phyloP scores from a whole-genome alignment of 2,797 vertebrate species.

The Gymnocypris eckloni region DNA sequence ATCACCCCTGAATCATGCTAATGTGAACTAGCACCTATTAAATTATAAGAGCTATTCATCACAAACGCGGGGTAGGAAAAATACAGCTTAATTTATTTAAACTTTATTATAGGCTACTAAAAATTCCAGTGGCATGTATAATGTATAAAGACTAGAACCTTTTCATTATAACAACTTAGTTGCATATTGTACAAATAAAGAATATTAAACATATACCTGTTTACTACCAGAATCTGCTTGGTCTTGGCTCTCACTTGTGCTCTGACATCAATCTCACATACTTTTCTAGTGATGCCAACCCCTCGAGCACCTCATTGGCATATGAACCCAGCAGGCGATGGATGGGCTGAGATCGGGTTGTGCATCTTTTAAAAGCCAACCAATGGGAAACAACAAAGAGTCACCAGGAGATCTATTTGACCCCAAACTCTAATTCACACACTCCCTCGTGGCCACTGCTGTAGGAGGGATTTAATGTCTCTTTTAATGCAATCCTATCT shows the following conservation, averaged over 20 bases:
- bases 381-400: conserved; percentile 55
- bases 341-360: conserved; percentile 40
- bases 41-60: conserved; percentile 10
- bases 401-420: conserved; percentile 49
- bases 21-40: conserved; percentile 13
- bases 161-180: not conserved
- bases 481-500: not conserved
- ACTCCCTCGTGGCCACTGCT: conserved; percentile 22
- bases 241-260: conserved; percentile 34
- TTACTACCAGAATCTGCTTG: not conserved
- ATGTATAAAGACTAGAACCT: not conserved
- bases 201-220: not conserved
- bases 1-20: conserved; percentile 15
- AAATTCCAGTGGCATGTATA: not conserved
- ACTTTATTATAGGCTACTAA: not conserved
- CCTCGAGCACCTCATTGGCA: conserved; percentile 55
- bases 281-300: conserved; percentile 54
- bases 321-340: conserved; percentile 56
- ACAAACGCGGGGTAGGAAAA: conserved; percentile 2
- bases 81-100: not conserved
- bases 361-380: conserved; percentile 62
- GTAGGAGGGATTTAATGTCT: conserved; percentile 17
- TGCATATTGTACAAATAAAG: not conserved
- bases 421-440: conserved; percentile 37
- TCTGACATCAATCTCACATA: conserved; percentile 32